Conservation (phyloP, 2,888 invertebrate genomes). For the Drosophila tripunctata region DNA sequence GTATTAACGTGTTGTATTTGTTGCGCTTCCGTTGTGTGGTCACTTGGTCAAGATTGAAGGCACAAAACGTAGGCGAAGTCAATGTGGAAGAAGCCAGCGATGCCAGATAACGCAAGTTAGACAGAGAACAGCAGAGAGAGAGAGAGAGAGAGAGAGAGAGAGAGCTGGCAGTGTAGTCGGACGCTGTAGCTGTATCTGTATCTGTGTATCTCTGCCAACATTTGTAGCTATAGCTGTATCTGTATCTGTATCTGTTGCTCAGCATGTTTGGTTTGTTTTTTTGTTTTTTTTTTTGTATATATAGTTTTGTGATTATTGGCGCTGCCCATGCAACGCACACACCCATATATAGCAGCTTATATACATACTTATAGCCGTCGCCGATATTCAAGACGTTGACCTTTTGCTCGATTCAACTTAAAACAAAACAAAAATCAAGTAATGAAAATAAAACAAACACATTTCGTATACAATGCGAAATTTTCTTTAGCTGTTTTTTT, state of each 20-base stretch:
- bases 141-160: background rate
- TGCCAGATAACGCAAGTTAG: conserved; percentile 28
- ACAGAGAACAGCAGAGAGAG: conserved; percentile 24
- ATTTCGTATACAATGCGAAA: conserved; percentile 42
- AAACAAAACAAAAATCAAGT: conserved; percentile 16
- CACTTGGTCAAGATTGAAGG: conserved; percentile 47
- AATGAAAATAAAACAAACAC: conserved; percentile 10
- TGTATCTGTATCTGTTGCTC: conserved; percentile 28
- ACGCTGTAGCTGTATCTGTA: conserved; percentile 15
- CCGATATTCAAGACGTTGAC: conserved; percentile 51
- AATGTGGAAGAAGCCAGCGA: conserved; percentile 15
- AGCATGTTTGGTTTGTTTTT: too few relatives aligned
- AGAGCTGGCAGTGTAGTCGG: conserved; percentile 1
- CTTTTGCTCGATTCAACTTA: conserved; percentile 30
- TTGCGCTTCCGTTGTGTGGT: conserved; percentile 53
- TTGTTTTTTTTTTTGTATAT: conserved; percentile 18
- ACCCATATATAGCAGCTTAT: background rate
- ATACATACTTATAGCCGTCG: conserved; percentile 1
- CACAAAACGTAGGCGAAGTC: conserved; percentile 19
- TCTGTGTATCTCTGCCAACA: conserved; percentile 4
- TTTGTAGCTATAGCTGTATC: conserved; percentile 3
- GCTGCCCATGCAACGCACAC: conserved; percentile 6
- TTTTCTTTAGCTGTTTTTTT: conserved; percentile 35
- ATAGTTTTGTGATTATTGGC: conserved; percentile 21
- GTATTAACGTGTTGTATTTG: conserved; percentile 28